phyloP scores from a whole-genome alignment of 1,140 invertebrate species.

The Gonioctena quinquepunctata region DNA sequence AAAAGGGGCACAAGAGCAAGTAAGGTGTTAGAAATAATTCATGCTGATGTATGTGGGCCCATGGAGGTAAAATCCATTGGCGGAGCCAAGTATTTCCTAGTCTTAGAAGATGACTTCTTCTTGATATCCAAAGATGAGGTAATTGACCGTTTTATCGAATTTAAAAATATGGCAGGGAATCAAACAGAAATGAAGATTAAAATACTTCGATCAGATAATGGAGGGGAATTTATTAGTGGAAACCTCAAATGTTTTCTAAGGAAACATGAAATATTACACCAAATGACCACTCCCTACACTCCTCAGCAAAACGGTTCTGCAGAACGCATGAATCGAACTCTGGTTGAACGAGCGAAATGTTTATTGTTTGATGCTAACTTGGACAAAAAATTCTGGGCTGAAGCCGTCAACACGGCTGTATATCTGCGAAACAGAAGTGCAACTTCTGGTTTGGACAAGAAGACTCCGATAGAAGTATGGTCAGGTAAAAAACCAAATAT shows the following conservation, averaged over 20 bases:
- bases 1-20: conserved; percentile 29
- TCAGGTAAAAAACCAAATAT: conserved; percentile 37
- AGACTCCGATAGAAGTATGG: conserved; percentile 30
- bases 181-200: conserved; percentile 21
- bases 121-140: conserved; percentile 17
- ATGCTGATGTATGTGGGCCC: conserved; percentile 26
- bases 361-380: conserved; percentile 51
- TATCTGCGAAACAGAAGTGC: conserved; percentile 32
- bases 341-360: conserved; percentile 51
- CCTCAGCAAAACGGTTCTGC: conserved; percentile 56
- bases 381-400: neutral
- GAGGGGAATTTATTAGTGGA: conserved; percentile 42
- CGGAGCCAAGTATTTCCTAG: conserved; percentile 30
- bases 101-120: conserved; percentile 23
- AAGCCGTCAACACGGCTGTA: conserved; percentile 41
- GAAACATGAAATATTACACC: conserved; percentile 46
- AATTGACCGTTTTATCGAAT: conserved; percentile 20
- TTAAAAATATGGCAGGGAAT: conserved; percentile 22
- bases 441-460: neutral
- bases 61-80: conserved; percentile 16
- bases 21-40: conserved; percentile 44
- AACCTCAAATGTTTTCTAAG: conserved; percentile 40
- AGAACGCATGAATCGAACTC: conserved; percentile 53
- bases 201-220: conserved; percentile 16
- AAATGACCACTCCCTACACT: conserved; percentile 47